These are phyloP conservation scores for Pelosia muscerda DNA, from an alignment of 2,888 invertebrate genomes.

Conservation along the genomic window DNA sequence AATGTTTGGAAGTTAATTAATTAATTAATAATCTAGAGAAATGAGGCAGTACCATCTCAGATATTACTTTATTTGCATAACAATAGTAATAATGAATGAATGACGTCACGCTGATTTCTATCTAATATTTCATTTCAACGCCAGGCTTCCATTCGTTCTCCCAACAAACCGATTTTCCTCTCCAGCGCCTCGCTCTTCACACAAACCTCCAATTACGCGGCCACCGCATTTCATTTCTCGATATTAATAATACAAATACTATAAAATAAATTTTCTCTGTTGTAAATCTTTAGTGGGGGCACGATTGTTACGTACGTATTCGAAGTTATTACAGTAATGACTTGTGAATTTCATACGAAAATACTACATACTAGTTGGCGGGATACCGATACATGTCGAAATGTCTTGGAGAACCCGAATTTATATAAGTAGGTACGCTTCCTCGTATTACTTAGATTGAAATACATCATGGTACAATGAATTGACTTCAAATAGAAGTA, in stretches of 20 bases:
- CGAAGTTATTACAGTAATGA: slow-evolving; percentile 47
- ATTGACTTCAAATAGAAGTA: slow-evolving; percentile 21
- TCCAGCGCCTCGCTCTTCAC: slow-evolving; percentile 20
- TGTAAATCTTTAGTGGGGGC: slow-evolving; percentile 32
- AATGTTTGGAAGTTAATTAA: not conserved
- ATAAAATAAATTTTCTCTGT: slow-evolving; percentile 39
- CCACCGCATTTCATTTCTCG: slow-evolving; percentile 37
- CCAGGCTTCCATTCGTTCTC: slow-evolving; percentile 5
- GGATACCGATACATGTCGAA: slow-evolving; percentile 30
- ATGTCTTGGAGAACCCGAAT: slow-evolving; percentile 26
- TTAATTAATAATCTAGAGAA: not conserved
- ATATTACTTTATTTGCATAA: slow-evolving; percentile 16
- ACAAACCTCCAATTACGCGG: slow-evolving; percentile 33
- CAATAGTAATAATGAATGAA: slow-evolving; percentile 27
- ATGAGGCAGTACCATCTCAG: not conserved
- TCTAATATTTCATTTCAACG: slow-evolving; percentile 13
- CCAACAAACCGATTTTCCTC: slow-evolving; percentile 14
- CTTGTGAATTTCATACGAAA: slow-evolving; percentile 48
- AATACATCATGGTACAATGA: slow-evolving; percentile 33
- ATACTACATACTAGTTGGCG: slow-evolving; percentile 47
- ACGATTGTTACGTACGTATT: slow-evolving; percentile 35
- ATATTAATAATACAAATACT: slow-evolving; percentile 48
- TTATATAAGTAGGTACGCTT: slow-evolving; percentile 24
- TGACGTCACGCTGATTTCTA: not conserved
- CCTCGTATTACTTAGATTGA: slow-evolving; percentile 29